Percentiles rank a stretch among this genome's conserved stretches.
Evolutionary conservation across 35 echinoderm and acorn worm species (phyloP).

Genomic region (Anneissia japonica): DNA sequence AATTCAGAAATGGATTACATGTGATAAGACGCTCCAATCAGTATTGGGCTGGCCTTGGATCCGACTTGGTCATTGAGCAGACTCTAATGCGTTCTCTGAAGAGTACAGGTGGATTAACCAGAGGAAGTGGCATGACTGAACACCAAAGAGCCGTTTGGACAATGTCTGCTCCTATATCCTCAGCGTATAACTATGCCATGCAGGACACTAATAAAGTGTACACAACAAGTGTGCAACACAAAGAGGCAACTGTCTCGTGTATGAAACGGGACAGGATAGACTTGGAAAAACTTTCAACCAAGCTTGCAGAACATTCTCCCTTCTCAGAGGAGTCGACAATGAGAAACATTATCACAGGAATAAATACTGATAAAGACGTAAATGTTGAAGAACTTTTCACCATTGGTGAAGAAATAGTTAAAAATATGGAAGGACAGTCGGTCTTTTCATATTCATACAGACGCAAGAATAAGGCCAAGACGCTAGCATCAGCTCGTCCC

Average conservation of each 20-base stretch:
- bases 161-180: constrained; percentile 23
- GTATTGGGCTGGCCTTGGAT: constrained; percentile 41
- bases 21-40: constrained; percentile 27
- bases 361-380: constrained; percentile 13
- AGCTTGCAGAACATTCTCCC: background rate
- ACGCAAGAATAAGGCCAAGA: constrained; percentile 15
- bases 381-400: constrained; percentile 36
- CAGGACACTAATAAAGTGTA: constrained; percentile 42
- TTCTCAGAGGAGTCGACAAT: constrained; percentile 33
- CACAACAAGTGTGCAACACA: constrained; percentile 55
- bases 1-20: constrained; percentile 47
- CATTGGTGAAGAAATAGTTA: constrained; percentile 26
- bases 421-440: constrained; percentile 32
- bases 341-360: constrained; percentile 51
- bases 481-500: background rate
- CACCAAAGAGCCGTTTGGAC: constrained; percentile 23
- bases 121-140: constrained; percentile 41
- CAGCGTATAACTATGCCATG: constrained; percentile 45
- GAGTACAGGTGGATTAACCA: constrained; percentile 36
- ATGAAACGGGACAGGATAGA: constrained; percentile 13
- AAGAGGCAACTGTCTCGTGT: constrained; percentile 24
- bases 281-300: constrained; percentile 10
- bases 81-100: constrained; percentile 35
- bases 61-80: constrained; percentile 66
- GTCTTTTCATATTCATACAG: constrained; percentile 17